Conservation (phyloP, 1,140 invertebrate genomes). For the Lucilia cuprina region DNA sequence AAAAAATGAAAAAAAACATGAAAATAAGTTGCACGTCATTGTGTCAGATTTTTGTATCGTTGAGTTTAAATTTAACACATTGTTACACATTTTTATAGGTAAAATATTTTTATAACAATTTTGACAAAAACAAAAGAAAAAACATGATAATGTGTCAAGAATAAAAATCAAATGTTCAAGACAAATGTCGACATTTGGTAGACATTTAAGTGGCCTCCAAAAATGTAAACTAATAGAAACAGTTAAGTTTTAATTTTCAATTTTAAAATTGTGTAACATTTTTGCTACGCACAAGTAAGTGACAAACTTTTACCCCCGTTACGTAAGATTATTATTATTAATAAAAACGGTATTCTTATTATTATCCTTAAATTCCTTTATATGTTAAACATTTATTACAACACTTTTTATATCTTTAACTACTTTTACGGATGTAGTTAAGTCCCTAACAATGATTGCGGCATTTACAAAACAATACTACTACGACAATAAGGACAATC, state of each 20-base stretch:
- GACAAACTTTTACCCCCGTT: neutral
- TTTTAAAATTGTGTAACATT: neutral
- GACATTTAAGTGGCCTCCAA: too few relatives aligned
- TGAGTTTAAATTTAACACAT: neutral
- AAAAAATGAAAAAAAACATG: neutral
- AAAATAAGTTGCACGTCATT: constrained; percentile 2
- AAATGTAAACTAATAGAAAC: too few relatives aligned
- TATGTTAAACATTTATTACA: constrained; percentile 2
- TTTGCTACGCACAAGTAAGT: neutral
- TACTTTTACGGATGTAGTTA: neutral
- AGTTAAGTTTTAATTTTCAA: neutral
- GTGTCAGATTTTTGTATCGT: neutral
- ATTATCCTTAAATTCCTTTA: neutral
- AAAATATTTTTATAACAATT: neutral
- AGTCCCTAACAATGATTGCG: neutral
- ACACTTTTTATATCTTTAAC: neutral
- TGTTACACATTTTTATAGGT: neutral
- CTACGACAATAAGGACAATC: neutral
- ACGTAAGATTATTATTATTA: neutral
- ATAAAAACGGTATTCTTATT: neutral
- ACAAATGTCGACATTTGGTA: too few relatives aligned
- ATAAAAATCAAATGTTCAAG: too few relatives aligned
- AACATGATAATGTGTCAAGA: neutral
- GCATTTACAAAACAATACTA: neutral
- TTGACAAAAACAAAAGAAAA: neutral